These are phyloP conservation scores for Synergus japonicus DNA, from an alignment of 2,888 invertebrate species.

Conservation along the genomic window DNA sequence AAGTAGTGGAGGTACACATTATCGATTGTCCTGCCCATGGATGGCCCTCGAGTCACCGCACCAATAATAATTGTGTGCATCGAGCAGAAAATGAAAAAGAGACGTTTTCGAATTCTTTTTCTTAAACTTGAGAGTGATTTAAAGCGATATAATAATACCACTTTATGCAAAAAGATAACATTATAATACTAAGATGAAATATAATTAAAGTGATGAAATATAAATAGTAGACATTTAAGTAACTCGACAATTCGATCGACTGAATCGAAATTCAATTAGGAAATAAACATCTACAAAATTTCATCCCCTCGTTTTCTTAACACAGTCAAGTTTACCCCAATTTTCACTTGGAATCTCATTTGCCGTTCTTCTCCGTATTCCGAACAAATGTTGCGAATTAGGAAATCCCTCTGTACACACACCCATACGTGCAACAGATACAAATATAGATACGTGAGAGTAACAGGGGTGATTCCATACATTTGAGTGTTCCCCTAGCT, in stretches of 20 bases:
- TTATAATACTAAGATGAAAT: no score
- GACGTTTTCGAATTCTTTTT: not conserved
- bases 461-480: slow-evolving; percentile 40
- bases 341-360: slow-evolving; percentile 67
- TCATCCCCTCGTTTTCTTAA: slow-evolving; percentile 32
- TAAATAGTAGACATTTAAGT: not conserved
- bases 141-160: not conserved
- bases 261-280: slow-evolving; percentile 35
- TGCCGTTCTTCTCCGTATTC: slow-evolving; percentile 51
- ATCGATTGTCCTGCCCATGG: slow-evolving; percentile 48
- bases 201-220: not conserved
- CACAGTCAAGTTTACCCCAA: slow-evolving; percentile 63
- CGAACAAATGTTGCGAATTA: slow-evolving; percentile 71
- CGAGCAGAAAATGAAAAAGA: not conserved
- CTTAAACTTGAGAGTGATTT: not conserved
- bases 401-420: slow-evolving; percentile 61
- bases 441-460: not conserved
- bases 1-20: slow-evolving; percentile 43
- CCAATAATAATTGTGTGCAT: not conserved
- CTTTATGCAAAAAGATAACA: no score
- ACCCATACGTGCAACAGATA: not conserved
- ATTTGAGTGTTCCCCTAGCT: slow-evolving; percentile 55
- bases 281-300: slow-evolving; percentile 19
- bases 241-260: slow-evolving; percentile 3
- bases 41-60: not conserved